Conservation (phyloP, 2,797 vertebrate genomes). For the Meriones psammophilus region DNA sequence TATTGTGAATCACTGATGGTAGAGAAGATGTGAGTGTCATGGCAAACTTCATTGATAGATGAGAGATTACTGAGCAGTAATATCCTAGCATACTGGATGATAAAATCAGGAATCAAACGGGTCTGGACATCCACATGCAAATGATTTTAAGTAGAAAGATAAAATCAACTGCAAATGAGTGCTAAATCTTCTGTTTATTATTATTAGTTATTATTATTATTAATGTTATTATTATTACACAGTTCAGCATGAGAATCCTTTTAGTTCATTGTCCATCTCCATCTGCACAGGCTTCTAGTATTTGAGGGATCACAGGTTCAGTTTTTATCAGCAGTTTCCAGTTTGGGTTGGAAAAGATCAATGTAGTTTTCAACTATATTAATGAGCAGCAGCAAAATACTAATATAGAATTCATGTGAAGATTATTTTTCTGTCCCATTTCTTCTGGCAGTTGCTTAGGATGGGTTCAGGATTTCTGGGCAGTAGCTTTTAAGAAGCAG, state of each 20-base stretch:
- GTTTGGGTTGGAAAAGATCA: neutral
- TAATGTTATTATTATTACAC: neutral
- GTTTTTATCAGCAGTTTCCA: neutral
- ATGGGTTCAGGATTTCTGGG: neutral
- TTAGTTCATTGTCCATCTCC: neutral
- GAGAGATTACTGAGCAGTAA: neutral
- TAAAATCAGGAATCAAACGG: neutral
- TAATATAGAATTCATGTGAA: neutral
- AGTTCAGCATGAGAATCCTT: neutral
- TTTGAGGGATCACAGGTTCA: neutral
- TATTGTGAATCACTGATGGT: neutral
- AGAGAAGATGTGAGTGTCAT: neutral
- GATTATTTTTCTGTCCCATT: neutral
- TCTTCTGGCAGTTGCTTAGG: neutral
- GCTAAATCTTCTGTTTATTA: neutral
- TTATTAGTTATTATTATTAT: neutral
- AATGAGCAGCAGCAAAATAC: neutral
- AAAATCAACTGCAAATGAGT: neutral
- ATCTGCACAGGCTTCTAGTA: neutral
- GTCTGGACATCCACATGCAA: neutral
- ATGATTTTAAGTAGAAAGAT: neutral
- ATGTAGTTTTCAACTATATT: neutral
- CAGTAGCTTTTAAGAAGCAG: neutral
- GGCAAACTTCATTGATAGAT: neutral
- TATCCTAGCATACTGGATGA: neutral